Percentiles rank a stretch among this genome's conserved stretches.
phyloP scores from a whole-genome alignment of 1,140 invertebrate genomes.

The Macrotrachela quadricornifera region DNA sequence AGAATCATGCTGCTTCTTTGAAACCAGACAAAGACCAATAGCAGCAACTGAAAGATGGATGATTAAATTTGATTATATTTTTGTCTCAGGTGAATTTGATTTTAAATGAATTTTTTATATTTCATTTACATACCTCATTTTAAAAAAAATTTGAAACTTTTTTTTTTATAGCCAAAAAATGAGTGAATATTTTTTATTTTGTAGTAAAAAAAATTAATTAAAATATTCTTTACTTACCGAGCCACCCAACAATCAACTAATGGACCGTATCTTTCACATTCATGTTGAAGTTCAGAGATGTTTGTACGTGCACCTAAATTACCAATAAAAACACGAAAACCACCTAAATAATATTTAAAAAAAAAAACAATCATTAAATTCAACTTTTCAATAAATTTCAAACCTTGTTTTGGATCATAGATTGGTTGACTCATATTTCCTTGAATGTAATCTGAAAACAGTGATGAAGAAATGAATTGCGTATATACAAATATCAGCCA shows the following conservation, averaged over 20 bases:
- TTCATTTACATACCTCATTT: too few species aligned
- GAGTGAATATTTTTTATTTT: too few species aligned
- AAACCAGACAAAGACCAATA: neutral
- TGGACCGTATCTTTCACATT: constrained; percentile 15
- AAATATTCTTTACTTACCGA: constrained; percentile 13
- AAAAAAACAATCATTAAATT: constrained; percentile 7
- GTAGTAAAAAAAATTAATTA: neutral
- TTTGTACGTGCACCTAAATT: constrained; percentile 14
- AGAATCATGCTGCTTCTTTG: neutral
- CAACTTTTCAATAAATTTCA: constrained; percentile 8
- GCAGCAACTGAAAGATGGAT: too few species aligned
- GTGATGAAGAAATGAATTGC: too few species aligned
- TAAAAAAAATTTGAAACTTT: too few species aligned
- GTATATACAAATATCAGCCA: too few species aligned
- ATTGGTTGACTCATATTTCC: too few species aligned
- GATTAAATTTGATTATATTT: neutral
- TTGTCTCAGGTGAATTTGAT: too few species aligned
- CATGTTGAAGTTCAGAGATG: constrained; percentile 15
- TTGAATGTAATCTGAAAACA: too few species aligned
- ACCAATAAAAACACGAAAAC: constrained; percentile 17
- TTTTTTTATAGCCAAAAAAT: too few species aligned
- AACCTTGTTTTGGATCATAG: too few species aligned
- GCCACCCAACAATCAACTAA: constrained; percentile 18
- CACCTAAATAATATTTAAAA: neutral
- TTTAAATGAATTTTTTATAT: neutral